Conservation (phyloP, 1,140 invertebrate species). For the Pogonognathellus flavescens region DNA sequence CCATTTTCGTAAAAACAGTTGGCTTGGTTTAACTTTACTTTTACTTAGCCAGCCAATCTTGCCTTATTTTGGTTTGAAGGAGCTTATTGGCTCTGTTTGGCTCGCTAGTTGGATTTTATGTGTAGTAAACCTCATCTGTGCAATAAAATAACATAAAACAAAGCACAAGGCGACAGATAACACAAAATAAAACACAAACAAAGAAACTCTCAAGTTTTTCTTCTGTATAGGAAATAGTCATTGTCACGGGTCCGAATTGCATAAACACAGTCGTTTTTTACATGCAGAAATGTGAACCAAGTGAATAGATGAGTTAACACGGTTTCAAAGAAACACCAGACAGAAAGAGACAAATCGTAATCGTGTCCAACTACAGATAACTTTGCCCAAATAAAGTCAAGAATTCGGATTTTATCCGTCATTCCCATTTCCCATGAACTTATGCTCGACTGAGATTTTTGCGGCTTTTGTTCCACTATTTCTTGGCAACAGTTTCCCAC, state of each 20-base stretch:
- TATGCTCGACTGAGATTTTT: not conserved
- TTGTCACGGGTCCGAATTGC: not conserved
- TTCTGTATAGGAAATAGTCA: not conserved
- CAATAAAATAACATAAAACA: slow-evolving; percentile 35
- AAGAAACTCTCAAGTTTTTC: not conserved
- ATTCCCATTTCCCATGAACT: slow-evolving; percentile 23
- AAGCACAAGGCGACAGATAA: slow-evolving; percentile 13
- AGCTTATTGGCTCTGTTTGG: slow-evolving; percentile 35
- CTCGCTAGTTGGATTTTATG: not conserved
- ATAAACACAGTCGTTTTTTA: not conserved
- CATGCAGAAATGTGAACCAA: not conserved
- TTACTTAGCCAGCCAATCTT: slow-evolving; percentile 4
- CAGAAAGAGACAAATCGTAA: slow-evolving; percentile 24
- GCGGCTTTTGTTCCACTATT: too few species aligned
- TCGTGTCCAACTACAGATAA: not conserved
- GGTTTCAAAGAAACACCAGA: not conserved
- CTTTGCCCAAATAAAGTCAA: not conserved
- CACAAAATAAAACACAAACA: not conserved
- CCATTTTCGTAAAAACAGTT: not conserved
- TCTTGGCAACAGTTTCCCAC: too few species aligned
- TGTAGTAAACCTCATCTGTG: slow-evolving; percentile 28
- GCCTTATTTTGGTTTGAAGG: slow-evolving; percentile 27
- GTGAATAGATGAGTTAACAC: not conserved
- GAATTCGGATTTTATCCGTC: slow-evolving; percentile 4
- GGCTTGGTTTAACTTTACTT: not conserved